Percentiles rank a stretch among this genome's conserved stretches.
phyloP scores from a whole-genome alignment of 30 jellyfish, hydroid and myxozoan species.

The Calvadosia cruxmelitensis region DNA sequence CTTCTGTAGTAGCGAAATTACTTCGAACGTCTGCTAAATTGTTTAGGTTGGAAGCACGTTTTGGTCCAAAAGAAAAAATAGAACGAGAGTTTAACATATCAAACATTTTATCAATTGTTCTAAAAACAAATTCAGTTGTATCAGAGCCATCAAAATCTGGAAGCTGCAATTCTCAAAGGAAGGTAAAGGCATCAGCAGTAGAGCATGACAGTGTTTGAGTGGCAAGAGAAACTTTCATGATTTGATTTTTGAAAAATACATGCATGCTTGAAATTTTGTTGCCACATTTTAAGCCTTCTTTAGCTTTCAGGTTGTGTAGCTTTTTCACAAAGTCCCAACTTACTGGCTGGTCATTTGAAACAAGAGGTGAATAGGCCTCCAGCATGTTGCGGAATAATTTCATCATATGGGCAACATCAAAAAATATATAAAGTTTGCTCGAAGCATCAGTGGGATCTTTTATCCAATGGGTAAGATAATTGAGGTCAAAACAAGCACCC shows the following conservation, averaged over 20 bases:
- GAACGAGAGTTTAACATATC: background rate
- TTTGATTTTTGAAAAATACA: background rate
- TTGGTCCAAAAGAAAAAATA: background rate
- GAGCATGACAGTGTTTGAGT: background rate
- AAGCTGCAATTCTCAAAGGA: background rate
- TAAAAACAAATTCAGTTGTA: background rate
- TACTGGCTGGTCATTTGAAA: background rate
- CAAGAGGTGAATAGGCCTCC: background rate
- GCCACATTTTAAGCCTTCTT: background rate
- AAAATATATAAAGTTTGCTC: no score
- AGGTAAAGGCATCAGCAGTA: background rate
- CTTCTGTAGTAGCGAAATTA: no score
- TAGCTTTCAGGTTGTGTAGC: background rate
- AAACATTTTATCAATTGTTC: background rate
- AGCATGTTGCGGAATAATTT: background rate
- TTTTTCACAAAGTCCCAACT: background rate
- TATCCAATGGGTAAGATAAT: background rate
- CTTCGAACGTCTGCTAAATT: no score
- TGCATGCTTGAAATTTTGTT: background rate
- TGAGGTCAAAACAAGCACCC: background rate
- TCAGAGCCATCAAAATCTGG: background rate
- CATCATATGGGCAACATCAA: background rate
- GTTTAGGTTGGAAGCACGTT: no score
- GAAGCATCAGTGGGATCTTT: background rate
- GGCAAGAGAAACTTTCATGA: background rate